These are phyloP conservation scores for Anoplopoma fimbria DNA, from an alignment of 2,113 vertebrate species.

Conservation along the genomic window DNA sequence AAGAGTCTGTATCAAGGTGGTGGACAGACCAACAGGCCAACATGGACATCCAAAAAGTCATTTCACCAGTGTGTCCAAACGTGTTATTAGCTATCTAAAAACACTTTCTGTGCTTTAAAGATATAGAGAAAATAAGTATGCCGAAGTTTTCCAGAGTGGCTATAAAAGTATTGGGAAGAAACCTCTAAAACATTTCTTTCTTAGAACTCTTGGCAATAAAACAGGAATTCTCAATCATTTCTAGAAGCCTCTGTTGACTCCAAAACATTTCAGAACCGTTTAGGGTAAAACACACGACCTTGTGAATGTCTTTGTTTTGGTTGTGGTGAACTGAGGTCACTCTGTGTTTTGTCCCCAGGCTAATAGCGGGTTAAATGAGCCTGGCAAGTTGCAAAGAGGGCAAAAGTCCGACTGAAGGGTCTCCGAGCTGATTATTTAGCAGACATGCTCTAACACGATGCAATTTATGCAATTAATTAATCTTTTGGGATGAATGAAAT, in stretches of 20 bases:
- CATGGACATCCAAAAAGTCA: neutral
- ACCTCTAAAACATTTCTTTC: constrained; percentile 3
- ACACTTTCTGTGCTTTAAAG: neutral
- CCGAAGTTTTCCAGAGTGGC: neutral
- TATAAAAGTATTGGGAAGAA: constrained; percentile 18
- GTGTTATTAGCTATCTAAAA: neutral
- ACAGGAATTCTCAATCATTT: constrained; percentile 21
- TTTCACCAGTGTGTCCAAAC: neutral
- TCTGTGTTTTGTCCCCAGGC: constrained; percentile 44
- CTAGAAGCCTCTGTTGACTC: neutral
- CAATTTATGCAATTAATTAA: constrained; percentile 37
- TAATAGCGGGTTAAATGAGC: constrained; percentile 58
- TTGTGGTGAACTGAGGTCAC: constrained; percentile 61
- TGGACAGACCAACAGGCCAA: neutral
- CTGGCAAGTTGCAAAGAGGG: constrained; percentile 31
- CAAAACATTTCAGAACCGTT: constrained; percentile 58
- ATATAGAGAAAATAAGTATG: neutral
- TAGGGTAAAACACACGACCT: constrained; percentile 39
- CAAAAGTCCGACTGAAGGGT: constrained; percentile 28
- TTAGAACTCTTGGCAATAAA: constrained; percentile 24
- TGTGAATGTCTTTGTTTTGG: constrained; percentile 69
- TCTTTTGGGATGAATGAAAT: constrained; percentile 30
- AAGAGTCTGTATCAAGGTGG: neutral
- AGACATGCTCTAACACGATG: neutral
- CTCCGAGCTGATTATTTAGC: constrained; percentile 39